phyloP scores from a whole-genome alignment of 1,140 invertebrate genomes.

The Ostrea edulis region DNA sequence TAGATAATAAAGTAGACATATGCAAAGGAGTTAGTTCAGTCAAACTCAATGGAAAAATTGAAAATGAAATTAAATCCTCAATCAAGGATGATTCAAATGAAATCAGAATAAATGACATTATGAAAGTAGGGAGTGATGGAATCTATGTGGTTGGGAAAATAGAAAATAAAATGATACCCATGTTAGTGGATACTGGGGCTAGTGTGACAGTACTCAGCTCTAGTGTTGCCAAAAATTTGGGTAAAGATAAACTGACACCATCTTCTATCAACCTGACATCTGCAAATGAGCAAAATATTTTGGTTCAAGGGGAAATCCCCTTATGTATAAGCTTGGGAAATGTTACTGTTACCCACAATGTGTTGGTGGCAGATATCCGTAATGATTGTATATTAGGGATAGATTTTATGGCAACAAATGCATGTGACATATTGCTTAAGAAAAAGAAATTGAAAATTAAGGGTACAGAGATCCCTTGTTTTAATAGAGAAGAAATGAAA shows the following conservation, averaged over 20 bases:
- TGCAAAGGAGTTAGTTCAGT: not conserved
- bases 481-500: constrained; percentile 24
- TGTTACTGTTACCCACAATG: constrained; percentile 25
- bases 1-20: not conserved
- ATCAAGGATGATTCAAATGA: constrained; percentile 38
- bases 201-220: not conserved
- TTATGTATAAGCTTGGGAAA: constrained; percentile 20
- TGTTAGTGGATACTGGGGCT: no score
- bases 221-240: not conserved
- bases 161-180: no score
- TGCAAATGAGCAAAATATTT: no score
- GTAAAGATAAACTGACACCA: constrained; percentile 27
- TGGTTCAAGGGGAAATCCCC: no score
- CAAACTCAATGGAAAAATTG: not conserved
- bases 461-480: constrained; percentile 29
- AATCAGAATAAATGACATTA: constrained; percentile 20
- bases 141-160: no score
- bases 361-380: constrained; percentile 46
- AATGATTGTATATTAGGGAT: constrained; percentile 45
- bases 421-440: constrained; percentile 40
- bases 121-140: not conserved
- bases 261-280: not conserved
- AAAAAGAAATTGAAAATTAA: constrained; percentile 30
- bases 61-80: not conserved
- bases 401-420: constrained; percentile 37